phyloP scores from a whole-genome alignment of 2,888 invertebrate species.

The Acronicta psi region DNA sequence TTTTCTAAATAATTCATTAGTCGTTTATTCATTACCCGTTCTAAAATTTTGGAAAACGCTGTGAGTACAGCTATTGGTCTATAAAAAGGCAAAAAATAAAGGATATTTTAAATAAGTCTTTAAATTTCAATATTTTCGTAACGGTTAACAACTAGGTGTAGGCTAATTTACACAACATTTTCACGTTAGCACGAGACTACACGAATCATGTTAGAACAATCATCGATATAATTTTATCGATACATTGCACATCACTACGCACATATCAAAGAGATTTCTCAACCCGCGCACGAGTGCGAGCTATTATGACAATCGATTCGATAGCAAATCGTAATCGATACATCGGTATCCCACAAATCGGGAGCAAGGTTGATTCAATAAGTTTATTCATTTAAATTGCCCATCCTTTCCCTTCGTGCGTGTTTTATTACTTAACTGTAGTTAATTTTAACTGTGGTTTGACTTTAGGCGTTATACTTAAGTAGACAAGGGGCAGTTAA shows the following conservation, averaged over 20 bases:
- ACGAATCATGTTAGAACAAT: background rate
- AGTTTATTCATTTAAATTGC: constrained; percentile 27
- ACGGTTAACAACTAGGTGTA: too few species aligned
- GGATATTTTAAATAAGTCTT: too few species aligned
- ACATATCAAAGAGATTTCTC: constrained; percentile 42
- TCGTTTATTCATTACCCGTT: too few species aligned
- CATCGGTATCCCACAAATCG: constrained; percentile 46
- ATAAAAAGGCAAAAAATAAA: too few species aligned
- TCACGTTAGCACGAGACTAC: too few species aligned
- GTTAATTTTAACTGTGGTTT: constrained; percentile 21
- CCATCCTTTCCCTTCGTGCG: constrained; percentile 34
- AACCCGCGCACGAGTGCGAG: constrained; percentile 48
- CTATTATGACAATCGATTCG: constrained; percentile 57
- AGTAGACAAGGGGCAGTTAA: constrained; percentile 1
- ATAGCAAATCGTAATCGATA: constrained; percentile 45
- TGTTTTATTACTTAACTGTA: constrained; percentile 19
- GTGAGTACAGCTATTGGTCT: too few species aligned
- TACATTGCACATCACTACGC: constrained; percentile 26
- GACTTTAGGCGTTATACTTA: constrained; percentile 10
- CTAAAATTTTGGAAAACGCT: too few species aligned
- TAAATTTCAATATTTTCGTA: too few species aligned
- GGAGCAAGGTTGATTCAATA: constrained; percentile 52
- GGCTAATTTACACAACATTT: too few species aligned
- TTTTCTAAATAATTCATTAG: too few species aligned
- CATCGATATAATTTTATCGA: background rate